A percentile compares a stretch with the other conserved stretches of the same genome.
Evolutionary conservation across 2,797 vertebrate genomes (phyloP).

Genomic region (Esox masquinongy): DNA sequence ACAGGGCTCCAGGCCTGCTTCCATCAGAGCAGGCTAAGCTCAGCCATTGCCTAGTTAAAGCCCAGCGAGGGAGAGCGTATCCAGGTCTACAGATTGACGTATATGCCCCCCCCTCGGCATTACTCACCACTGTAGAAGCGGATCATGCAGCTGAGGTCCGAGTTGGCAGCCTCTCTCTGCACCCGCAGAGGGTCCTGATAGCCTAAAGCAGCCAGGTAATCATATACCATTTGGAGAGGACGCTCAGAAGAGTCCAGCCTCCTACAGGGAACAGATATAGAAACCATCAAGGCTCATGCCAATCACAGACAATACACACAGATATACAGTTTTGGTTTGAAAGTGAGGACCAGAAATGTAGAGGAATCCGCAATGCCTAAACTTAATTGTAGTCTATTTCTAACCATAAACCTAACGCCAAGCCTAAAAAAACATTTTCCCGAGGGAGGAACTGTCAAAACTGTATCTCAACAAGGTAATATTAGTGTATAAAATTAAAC

Average conservation of each 20-base stretch:
- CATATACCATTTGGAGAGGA: constrained; percentile 92
- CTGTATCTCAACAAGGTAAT: no score
- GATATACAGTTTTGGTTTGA: neutral
- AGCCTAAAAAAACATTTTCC: no score
- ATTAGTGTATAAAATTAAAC: no score
- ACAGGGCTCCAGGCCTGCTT: constrained; percentile 8
- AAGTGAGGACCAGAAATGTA: no score
- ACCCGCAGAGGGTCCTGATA: constrained; percentile 85
- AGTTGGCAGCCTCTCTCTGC: constrained; percentile 91
- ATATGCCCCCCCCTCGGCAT: neutral
- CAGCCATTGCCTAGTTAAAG: neutral
- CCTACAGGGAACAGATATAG: constrained; percentile 66
- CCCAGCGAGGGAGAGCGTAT: constrained; percentile 24
- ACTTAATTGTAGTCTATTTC: no score
- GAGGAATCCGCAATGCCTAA: no score
- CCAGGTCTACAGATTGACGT: constrained; percentile 18
- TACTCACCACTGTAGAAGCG: constrained; percentile 94
- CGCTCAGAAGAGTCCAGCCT: constrained; percentile 85
- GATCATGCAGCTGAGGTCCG: constrained; percentile 96
- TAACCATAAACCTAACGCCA: no score
- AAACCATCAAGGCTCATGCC: neutral
- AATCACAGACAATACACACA: neutral
- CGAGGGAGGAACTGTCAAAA: no score
- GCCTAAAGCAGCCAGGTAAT: constrained; percentile 88
- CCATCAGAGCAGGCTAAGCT: neutral